Evolutionary conservation across 2,113 vertebrate genomes (phyloP), one percentile per base, ranked within the genome.

Genomic region (Vimba vimba): DNA sequence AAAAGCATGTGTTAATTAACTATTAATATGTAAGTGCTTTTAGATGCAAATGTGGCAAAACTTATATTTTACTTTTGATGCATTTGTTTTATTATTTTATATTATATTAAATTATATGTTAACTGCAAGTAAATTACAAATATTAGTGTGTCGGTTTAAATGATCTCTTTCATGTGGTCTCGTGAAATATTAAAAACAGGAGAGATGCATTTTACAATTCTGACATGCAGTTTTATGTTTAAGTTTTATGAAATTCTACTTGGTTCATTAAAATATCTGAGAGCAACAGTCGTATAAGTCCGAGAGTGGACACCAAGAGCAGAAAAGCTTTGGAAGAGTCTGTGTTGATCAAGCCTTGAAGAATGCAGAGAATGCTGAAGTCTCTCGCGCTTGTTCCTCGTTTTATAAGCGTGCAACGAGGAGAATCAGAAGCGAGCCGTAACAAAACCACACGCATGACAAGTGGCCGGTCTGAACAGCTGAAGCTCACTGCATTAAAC

Each of bases 301-400:
- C 2, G 2, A 3, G 45, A 11, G 10, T 3, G 45, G 45, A 45
- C 15, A 36, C 23, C 39, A 13, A n/a, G 25, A 27, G 27, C 27
- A 27, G 27, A 27, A 27, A 27, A 27, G 27, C 27, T 27, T 27
- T 27, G 1, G 27, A 27, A 27, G 27, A 33, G 45, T 93, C 91
- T 94, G 91, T 89, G 92, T 94, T 93, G 93, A 94, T 95, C 91
- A 88, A 92, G 93, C 92, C 87, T 91, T 89, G 87, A 94, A 93
- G 93, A 94, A 95, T 94, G 93, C 86, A 11, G 91, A 93, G 94
- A 95, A 94, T 94, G 94, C 94, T 94, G 93, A 95, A 95, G n/a
- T 6, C 92, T 90, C 91, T 92, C 93, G 91, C 91, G 88, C 55
- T 92, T 92, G 25, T 93, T 93, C 1, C 39, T 43, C 88, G 85